Percentiles rank a stretch among this genome's conserved stretches.
phyloP scores from a whole-genome alignment of 2,113 vertebrate species.

The Tragelaphus scriptus region DNA sequence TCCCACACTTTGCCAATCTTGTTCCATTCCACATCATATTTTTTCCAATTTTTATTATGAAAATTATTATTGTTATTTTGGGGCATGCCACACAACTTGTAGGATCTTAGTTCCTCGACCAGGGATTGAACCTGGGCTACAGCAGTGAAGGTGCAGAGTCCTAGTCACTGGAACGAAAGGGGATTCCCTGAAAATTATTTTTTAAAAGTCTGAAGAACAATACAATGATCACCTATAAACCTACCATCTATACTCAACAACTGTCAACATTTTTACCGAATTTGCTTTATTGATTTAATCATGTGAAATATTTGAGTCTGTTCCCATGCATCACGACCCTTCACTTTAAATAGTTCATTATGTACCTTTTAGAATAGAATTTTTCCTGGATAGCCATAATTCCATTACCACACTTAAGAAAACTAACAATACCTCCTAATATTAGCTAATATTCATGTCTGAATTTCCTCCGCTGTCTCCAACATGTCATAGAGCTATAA shows the following conservation, averaged over 20 bases:
- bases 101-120: background rate
- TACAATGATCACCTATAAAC: background rate
- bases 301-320: background rate
- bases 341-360: conserved; percentile 6
- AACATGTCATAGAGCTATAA: background rate
- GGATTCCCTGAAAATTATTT: background rate
- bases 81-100: background rate
- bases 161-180: background rate
- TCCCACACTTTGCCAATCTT: background rate
- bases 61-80: background rate
- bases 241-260: background rate
- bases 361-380: background rate
- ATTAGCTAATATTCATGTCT: background rate
- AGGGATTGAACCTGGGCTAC: background rate
- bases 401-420: background rate
- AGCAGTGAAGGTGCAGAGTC: background rate
- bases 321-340: background rate
- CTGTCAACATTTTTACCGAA: background rate
- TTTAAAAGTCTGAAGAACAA: background rate
- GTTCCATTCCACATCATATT: background rate
- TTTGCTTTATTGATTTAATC: background rate
- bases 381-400: background rate
- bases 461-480: background rate
- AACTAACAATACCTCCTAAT: background rate
- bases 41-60: background rate